Conservation (phyloP, 1,140 invertebrate species). For the Macrotrachela quadricornifera region DNA sequence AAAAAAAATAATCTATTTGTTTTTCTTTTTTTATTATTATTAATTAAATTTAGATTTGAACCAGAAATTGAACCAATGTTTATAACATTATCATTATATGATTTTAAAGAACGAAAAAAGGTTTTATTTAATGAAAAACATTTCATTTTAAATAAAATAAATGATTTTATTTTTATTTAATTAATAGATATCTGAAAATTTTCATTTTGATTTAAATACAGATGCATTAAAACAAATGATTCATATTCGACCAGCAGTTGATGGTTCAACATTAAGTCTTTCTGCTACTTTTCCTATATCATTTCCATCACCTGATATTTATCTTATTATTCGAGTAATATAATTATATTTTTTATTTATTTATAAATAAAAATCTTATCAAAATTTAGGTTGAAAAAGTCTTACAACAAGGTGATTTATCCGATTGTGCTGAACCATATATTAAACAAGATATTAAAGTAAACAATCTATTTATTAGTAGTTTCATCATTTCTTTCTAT, state of each 20-base stretch:
- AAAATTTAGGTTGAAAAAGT: slow-evolving; percentile 53
- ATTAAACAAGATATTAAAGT: slow-evolving; percentile 32
- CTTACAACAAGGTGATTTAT: slow-evolving; percentile 59
- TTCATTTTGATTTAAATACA: slow-evolving; percentile 81
- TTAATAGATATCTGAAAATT: slow-evolving; percentile 56
- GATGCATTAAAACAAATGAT: slow-evolving; percentile 63
- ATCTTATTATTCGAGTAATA: slow-evolving; percentile 20
- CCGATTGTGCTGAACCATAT: slow-evolving; percentile 65
- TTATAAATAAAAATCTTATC: no score
- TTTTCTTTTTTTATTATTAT: no score
- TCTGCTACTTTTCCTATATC: slow-evolving; percentile 66
- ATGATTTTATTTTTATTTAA: no score
- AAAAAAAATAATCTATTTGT: no score
- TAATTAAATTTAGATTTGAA: slow-evolving; percentile 50
- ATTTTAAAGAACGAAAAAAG: slow-evolving; percentile 73
- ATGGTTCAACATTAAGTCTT: slow-evolving; percentile 60
- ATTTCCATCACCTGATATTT: slow-evolving; percentile 28
- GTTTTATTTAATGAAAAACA: slow-evolving; percentile 18
- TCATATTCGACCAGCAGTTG: slow-evolving; percentile 49
- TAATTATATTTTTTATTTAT: no score
- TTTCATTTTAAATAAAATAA: no score
- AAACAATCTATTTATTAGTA: no score
- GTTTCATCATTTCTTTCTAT: no score
- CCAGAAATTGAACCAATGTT: slow-evolving; percentile 80
- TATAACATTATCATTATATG: slow-evolving; percentile 72